Base-by-base conservation (phyloP, 2,888 invertebrate genomes). In the Plebejus argus region DNA sequence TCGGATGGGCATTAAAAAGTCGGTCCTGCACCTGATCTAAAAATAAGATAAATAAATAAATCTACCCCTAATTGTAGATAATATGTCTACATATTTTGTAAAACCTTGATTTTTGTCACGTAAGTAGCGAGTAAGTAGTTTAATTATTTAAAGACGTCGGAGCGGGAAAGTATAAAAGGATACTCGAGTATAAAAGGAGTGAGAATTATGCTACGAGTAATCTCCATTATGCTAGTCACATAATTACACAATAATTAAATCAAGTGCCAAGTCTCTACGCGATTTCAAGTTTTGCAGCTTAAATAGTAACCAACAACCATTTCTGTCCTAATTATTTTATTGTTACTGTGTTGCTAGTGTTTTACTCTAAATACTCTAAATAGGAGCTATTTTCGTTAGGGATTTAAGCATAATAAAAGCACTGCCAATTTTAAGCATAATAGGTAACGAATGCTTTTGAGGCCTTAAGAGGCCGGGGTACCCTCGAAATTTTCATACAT, bases 221-320 rank as follows among this genome's bases (percentile, higher is more conserved):
- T 45, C 35, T 45, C 71, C 71, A 71, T 39, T 71, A 45, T 72
- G 72, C 39, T 72, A 72, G 71, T 72, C 39, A 45, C 71, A 72
- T 72, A 72, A 72, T 72, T 72, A 72, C 45, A 20, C 39, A 72
- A 72, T 72, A 72, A 72, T 72, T 72, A 45, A 45, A 72, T 72
- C 20, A 72, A 72, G 72, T 45, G 45, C 39, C 39, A 45, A 72
- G 71, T 72, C 72, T 72, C 72, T 12, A 45, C 45, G 72, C 72
- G 45, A 20, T 72, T 45, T 12, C 72, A 23, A 45, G 39, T 45
- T 45, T 23, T 72, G 72, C 45, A 72, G 23, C 72, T 72, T 72
- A 39, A 39, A 20, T 45, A 45, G 45, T 45, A 15, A 39, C 39
- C 45, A 72, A 39, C 72, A 45, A 45, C 72, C 20, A 20, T 72